These are phyloP conservation scores for Rhynchomys soricoides DNA, from an alignment of 2,113 vertebrate species.

Conservation along the genomic window DNA sequence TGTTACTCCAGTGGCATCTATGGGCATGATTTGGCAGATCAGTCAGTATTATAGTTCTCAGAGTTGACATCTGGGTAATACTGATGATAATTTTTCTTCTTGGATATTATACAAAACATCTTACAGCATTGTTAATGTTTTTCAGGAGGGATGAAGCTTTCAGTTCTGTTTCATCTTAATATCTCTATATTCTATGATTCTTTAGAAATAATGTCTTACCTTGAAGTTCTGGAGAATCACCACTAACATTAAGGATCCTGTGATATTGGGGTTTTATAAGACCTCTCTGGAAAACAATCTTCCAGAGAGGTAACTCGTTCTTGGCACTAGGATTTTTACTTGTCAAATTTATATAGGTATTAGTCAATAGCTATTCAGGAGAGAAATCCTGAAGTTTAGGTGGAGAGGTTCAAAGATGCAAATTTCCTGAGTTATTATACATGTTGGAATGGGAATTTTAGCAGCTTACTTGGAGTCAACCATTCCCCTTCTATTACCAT, in stretches of 20 bases:
- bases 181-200: background rate
- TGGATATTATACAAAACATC: background rate
- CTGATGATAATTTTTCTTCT: background rate
- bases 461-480: background rate
- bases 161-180: background rate
- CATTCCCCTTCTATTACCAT: background rate
- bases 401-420: background rate
- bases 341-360: background rate
- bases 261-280: too few relatives aligned
- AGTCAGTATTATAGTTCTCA: background rate
- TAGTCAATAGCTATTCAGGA: background rate
- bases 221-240: background rate
- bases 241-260: too few relatives aligned
- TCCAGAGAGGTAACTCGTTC: background rate
- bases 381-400: background rate
- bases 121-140: background rate
- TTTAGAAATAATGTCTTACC: background rate
- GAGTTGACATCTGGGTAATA: background rate
- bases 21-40: background rate
- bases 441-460: background rate
- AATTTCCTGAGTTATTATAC: background rate
- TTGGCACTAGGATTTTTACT: background rate
- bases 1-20: background rate
- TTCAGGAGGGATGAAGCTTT: background rate
- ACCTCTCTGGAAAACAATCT: background rate